Conservation (phyloP, 2,797 vertebrate genomes). For the Prunella strophiata region DNA sequence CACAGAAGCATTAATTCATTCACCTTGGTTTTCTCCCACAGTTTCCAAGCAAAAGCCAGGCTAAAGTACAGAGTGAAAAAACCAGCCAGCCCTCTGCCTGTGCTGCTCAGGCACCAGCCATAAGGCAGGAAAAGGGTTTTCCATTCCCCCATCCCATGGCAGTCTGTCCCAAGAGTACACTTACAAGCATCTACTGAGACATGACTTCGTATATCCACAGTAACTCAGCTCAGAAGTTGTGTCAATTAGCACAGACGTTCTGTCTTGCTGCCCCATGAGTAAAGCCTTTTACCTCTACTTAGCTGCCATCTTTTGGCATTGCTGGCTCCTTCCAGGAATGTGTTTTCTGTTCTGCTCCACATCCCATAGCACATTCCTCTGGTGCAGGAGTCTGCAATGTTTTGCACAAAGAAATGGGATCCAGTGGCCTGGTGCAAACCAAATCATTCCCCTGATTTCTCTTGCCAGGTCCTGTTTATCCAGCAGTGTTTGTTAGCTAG, state of each 20-base stretch:
- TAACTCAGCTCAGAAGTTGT: background rate
- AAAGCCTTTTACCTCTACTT: background rate
- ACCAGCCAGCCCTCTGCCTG: background rate
- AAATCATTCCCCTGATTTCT: constrained; percentile 1
- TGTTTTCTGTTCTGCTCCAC: background rate
- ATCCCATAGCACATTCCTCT: background rate
- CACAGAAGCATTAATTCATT: background rate
- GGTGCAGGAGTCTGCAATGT: background rate
- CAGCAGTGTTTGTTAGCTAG: background rate
- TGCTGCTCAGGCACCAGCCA: background rate
- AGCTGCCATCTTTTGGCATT: background rate
- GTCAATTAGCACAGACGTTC: background rate
- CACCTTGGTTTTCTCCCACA: background rate
- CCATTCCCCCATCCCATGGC: background rate
- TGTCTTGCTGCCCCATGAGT: background rate
- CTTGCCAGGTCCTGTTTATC: constrained; percentile 17
- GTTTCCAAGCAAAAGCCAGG: constrained; percentile 9
- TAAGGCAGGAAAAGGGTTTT: background rate
- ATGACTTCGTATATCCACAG: background rate
- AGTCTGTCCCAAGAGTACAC: background rate
- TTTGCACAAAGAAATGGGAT: background rate
- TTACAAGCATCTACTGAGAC: background rate
- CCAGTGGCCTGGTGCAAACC: background rate
- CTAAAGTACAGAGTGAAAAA: background rate
- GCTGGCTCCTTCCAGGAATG: background rate